phyloP scores from a whole-genome alignment of 64 coral and sea anemone genomes.

The Hydrozoanthus tunicans region DNA sequence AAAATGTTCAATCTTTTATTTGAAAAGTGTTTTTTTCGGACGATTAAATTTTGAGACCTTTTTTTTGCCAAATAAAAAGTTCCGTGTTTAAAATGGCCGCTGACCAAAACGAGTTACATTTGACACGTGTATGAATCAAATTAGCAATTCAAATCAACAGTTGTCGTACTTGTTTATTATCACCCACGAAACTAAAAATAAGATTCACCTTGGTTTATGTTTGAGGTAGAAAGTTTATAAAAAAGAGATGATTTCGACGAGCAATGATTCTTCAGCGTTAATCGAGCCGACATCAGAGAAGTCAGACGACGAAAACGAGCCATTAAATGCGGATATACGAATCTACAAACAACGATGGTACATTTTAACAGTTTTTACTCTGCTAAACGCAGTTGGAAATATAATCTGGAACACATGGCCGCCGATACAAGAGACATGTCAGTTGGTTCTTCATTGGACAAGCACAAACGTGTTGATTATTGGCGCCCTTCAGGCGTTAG shows the following conservation, averaged over 20 bases:
- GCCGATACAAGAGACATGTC: conserved; percentile 87
- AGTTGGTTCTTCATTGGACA: conserved; percentile 79
- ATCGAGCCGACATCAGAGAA: conserved; percentile 22
- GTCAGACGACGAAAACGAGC: not conserved
- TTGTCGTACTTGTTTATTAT: not conserved
- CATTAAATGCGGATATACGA: conserved; percentile 28
- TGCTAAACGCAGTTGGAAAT: conserved; percentile 82
- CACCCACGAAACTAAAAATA: not conserved
- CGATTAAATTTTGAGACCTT: too few relatives aligned
- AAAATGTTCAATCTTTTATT: too few relatives aligned
- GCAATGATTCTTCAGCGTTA: conserved; percentile 31
- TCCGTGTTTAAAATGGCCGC: too few relatives aligned
- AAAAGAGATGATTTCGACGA: not conserved
- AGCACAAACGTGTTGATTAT: conserved; percentile 89
- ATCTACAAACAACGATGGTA: conserved; percentile 89
- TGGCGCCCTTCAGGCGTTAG: conserved; percentile 82
- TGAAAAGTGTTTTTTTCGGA: too few relatives aligned
- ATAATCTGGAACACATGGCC: conserved; percentile 97
- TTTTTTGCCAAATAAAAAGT: too few relatives aligned
- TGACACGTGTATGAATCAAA: not conserved
- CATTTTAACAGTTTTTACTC: conserved; percentile 76
- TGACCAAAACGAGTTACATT: too few relatives aligned
- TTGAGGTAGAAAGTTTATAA: not conserved
- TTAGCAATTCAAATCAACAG: not conserved
- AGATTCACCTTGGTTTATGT: too few relatives aligned